A percentile compares a stretch with the other conserved stretches of the same genome.
Conservation (phyloP, 1,140 invertebrate genomes). For the Subanguina moxae region DNA sequence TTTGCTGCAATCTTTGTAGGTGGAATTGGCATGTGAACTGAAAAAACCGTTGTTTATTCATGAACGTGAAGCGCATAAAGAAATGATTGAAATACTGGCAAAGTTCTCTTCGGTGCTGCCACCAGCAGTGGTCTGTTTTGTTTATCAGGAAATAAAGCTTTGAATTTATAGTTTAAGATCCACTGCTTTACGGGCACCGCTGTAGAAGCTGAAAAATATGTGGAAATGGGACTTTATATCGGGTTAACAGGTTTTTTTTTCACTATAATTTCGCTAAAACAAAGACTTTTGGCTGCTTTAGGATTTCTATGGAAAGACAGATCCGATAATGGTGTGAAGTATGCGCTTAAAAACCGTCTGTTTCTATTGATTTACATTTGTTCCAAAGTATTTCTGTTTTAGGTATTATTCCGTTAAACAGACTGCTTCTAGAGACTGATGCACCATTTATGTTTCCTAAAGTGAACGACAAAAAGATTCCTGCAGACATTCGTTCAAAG, state of each 20-base stretch:
- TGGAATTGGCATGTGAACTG: constrained; percentile 77
- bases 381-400: too few species aligned
- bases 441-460: constrained; percentile 94
- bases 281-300: too few species aligned
- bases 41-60: constrained; percentile 84
- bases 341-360: constrained; percentile 72
- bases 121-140: constrained; percentile 66
- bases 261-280: too few species aligned
- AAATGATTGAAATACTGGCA: constrained; percentile 66
- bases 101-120: constrained; percentile 46
- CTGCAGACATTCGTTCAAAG: constrained; percentile 76
- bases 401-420: constrained; percentile 72
- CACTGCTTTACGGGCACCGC: constrained; percentile 87
- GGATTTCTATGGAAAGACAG: constrained; percentile 90
- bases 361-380: too few species aligned
- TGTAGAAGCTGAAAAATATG: constrained; percentile 76
- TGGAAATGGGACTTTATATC: constrained; percentile 81
- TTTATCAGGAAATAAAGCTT: too few species aligned
- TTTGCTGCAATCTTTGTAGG: too few species aligned
- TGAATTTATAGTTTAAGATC: constrained; percentile 60
- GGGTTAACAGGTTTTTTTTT: constrained; percentile 80
- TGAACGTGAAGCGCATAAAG: constrained; percentile 80
- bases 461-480: constrained; percentile 82
- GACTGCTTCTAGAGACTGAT: constrained; percentile 82
- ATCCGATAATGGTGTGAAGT: constrained; percentile 79